Base-by-base conservation (phyloP, 2,113 vertebrate species). In the Uria aalge region DNA sequence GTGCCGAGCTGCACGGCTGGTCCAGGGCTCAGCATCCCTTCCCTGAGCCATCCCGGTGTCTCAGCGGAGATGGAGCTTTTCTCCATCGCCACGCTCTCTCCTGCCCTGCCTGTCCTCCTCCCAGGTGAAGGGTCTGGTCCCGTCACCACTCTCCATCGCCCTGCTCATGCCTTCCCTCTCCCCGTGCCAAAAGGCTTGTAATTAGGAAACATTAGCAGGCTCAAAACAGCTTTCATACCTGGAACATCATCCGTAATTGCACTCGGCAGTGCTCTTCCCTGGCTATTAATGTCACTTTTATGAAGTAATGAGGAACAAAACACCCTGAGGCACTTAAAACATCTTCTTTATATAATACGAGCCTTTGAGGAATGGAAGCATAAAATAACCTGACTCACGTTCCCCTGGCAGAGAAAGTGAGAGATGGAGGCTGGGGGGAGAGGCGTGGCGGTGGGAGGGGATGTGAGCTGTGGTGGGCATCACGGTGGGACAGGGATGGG, bases 231-330 rank as follows among this genome's bases (percentile, higher is more conserved):
- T 98, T 98, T 98, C 98, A 92, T 98, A 98, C 98, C 98, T 98
- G 98, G 98, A 98, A 98, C 98, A 98, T 97, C 98, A 98, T 98
- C 97, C 79, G 12, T 98, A 98, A 98, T 98, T 98, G 98, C 98
- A 97, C 98, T 98, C 98, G 92, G 97, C 98, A 98, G 97, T 97
- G 97, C 98, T 98, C 98, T 98, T 98, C 96, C 97, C 97, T 98
- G 98, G 98, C 98, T 98, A 98, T 98, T 98, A 98, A 98, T 98
- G 98, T 98, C 98, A 98, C 98, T 98, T 98, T 98, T 98, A 98
- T 98, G 98, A 98, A 98, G 98, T 98, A 98, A 98, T 97, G 98
- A 98, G 97, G 98, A 98, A 98, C 98, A 98, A 98, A 98, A 98
- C 98, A 98, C 98, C 98, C 98, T 43, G 83, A 98, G 98, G 98